phyloP scores from a whole-genome alignment of 2,888 invertebrate genomes.

The Mayetiola destructor region DNA sequence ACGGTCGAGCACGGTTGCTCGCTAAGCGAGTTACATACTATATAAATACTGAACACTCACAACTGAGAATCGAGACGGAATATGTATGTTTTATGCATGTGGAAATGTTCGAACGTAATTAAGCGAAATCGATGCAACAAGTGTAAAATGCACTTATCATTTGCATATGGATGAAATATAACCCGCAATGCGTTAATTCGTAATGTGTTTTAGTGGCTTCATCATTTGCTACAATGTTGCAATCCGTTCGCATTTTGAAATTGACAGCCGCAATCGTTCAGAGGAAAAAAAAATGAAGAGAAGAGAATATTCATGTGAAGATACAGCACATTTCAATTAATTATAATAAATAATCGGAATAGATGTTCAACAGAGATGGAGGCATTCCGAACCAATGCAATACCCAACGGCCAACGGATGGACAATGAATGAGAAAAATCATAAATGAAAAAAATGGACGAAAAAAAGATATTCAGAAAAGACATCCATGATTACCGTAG shows the following conservation, averaged over 20 bases:
- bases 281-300: background rate
- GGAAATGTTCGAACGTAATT: background rate
- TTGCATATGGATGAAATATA: background rate
- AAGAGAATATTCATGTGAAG: background rate
- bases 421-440: too few species aligned
- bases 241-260: background rate
- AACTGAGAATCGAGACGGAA: background rate
- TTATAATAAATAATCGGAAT: slow-evolving; percentile 3
- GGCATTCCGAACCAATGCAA: too few species aligned
- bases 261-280: background rate
- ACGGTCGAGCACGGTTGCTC: too few species aligned
- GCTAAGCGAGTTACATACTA: too few species aligned
- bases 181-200: background rate
- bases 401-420: too few species aligned
- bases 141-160: slow-evolving; percentile 5
- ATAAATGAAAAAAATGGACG: too few species aligned
- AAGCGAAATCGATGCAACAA: background rate
- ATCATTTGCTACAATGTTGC: slow-evolving; percentile 8
- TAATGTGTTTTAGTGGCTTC: slow-evolving; percentile 9
- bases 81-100: background rate
- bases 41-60: background rate
- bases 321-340: slow-evolving; percentile 11
- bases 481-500: too few species aligned
- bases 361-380: too few species aligned
- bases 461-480: too few species aligned